Base-by-base conservation (phyloP, 2,113 vertebrate species). In the Dinomys branickii region DNA sequence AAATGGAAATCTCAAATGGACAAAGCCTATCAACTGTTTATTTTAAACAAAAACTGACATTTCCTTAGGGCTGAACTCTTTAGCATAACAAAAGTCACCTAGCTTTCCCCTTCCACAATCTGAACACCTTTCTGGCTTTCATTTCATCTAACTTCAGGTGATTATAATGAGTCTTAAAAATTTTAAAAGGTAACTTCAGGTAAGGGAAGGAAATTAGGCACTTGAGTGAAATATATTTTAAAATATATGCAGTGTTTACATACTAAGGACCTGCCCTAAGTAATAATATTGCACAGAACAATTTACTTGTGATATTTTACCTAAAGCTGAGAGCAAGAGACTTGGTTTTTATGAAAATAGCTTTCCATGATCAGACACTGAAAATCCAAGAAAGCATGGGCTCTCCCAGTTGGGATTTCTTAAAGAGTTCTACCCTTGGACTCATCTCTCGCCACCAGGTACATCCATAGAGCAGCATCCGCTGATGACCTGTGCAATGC, bases 131-230 rank as follows among this genome's bases (percentile, higher is more conserved):
- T 88, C 6, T 90, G 14, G 52, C 17, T 75, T 96, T 75, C 44
- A 67, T 85, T n/a, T 94, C 24, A 81, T 11, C 47, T 58, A 83
- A 8, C 14, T 84, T 92, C 86, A 85, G 0, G 4, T 94, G 67
- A 75, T 77, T 82, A 93, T 54, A 81, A 80, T 80, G 58, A 20
- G 61, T 91, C 91, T 88, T 86, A 44, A 84, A 75, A 86, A 65
- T 71, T 92, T 81, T 47, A 52, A 87, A 85, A 33, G 33, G 58
- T 69, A 22, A 50, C 44, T 80, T 77, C 84, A 93, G 8, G 5
- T 52, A 92, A 69, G 80, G 41, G 77, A 87, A 91, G 54, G 5
- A 10, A 85, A 73, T 54, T 59, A 65, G 38, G 54, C 78, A 63
- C 91, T 95, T 89, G 47, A 67, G 71, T 81, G 8, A 78, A 90